A percentile compares a stretch with the other conserved stretches of the same genome.
These are phyloP conservation scores for Alosa sapidissima DNA, from an alignment of 2,797 vertebrate genomes.

Conservation along the genomic window DNA sequence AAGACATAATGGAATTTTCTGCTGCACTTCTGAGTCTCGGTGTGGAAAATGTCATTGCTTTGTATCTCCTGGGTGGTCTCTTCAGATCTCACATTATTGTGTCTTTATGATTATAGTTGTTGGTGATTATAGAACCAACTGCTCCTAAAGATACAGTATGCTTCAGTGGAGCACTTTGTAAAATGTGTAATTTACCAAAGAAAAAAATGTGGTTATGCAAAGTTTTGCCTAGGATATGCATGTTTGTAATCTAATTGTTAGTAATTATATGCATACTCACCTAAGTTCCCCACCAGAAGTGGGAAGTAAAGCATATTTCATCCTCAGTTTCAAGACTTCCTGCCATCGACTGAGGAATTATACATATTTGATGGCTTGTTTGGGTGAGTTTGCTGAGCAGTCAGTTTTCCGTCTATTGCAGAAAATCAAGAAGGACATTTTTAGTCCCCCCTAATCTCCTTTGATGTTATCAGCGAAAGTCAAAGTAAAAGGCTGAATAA, in stretches of 20 bases:
- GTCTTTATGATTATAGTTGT: background rate
- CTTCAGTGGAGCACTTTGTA: background rate
- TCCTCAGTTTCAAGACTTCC: background rate
- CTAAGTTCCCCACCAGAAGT: conserved; percentile 29
- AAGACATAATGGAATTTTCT: background rate
- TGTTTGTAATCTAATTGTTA: conserved; percentile 50
- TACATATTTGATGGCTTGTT: conserved; percentile 34
- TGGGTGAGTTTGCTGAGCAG: background rate
- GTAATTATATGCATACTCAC: conserved; percentile 28
- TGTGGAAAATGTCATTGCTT: background rate
- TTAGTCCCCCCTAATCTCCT: conserved; percentile 26
- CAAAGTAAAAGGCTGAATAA: conserved; percentile 26
- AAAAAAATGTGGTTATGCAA: background rate
- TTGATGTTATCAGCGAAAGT: conserved; percentile 29
- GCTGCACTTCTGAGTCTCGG: background rate
- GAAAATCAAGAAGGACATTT: conserved; percentile 35
- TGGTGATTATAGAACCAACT: background rate
- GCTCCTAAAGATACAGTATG: background rate
- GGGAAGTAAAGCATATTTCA: conserved; percentile 37
- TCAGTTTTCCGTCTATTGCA: conserved; percentile 41
- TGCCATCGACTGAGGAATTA: background rate
- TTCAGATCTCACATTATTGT: background rate
- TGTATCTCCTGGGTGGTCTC: background rate
- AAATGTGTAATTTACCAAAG: background rate
- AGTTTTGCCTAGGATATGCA: background rate